Conservation (phyloP, 2,797 vertebrate species). For the Emydoidea blandingii region DNA sequence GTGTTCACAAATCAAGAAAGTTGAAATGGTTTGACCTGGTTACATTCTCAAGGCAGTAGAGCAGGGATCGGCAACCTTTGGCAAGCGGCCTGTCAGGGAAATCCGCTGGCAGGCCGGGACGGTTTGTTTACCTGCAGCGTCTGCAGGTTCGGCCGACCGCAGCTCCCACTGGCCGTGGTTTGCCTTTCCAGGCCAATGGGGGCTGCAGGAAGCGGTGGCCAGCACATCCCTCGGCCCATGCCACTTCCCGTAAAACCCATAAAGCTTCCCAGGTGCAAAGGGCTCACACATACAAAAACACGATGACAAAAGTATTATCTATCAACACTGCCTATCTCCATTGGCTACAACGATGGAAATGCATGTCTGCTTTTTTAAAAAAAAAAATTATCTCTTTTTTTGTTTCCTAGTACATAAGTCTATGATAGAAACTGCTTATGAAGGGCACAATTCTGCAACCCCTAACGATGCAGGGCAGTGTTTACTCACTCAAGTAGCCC, state of each 20-base stretch:
- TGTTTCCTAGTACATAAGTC: slow-evolving; percentile 19
- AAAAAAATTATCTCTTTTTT: neutral
- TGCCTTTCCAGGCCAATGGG: too few relatives aligned
- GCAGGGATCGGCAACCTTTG: too few relatives aligned
- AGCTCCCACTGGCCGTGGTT: too few relatives aligned
- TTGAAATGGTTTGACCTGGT: neutral
- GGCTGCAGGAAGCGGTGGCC: too few relatives aligned
- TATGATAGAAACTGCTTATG: slow-evolving; percentile 68
- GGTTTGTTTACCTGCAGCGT: too few relatives aligned
- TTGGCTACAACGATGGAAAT: slow-evolving; percentile 53
- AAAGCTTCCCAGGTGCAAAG: neutral
- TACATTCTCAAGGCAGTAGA: neutral
- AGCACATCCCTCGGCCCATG: too few relatives aligned
- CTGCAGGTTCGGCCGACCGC: too few relatives aligned
- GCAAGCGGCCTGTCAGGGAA: too few relatives aligned
- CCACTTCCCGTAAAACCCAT: neutral
- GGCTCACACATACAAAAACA: neutral
- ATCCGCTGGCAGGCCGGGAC: too few relatives aligned
- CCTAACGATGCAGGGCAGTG: slow-evolving; percentile 16
- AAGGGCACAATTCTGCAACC: slow-evolving; percentile 30
- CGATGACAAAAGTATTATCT: neutral
- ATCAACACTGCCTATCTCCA: neutral
- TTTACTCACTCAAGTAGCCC: slow-evolving; percentile 54
- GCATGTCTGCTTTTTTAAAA: slow-evolving; percentile 18
- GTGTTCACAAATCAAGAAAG: neutral